Conservation (phyloP, 30 jellyfish, hydroid and myxozoan species). For the Hydractinia echinata region DNA sequence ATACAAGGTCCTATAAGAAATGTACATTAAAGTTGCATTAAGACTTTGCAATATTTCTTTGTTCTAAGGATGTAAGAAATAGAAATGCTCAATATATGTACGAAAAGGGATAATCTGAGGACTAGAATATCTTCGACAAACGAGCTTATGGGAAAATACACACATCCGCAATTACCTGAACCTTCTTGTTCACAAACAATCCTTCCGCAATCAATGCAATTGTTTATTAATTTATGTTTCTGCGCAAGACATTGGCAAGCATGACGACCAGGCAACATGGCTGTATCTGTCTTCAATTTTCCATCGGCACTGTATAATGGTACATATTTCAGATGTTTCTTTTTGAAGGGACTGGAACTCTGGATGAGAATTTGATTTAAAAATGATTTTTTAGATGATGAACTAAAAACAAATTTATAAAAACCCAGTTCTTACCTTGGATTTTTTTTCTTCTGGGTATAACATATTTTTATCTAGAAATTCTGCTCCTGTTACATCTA, state of each 20-base stretch:
- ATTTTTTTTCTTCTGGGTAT: neutral
- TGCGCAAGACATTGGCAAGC: conserved; percentile 92
- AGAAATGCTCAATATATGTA: too few species aligned
- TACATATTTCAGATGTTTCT: conserved; percentile 51
- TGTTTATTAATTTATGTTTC: conserved; percentile 76
- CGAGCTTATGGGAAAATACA: neutral
- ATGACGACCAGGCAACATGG: conserved; percentile 87
- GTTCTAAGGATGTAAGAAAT: too few species aligned
- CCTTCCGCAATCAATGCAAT: conserved; percentile 91
- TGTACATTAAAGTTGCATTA: neutral
- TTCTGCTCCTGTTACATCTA: conserved; percentile 10
- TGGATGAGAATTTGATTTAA: neutral
- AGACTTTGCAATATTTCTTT: too few species aligned
- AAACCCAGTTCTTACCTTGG: neutral
- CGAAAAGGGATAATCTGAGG: neutral
- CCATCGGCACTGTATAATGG: conserved; percentile 88
- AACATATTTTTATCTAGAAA: neutral
- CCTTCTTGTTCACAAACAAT: conserved; percentile 99
- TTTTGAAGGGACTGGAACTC: conserved; percentile 21
- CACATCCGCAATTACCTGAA: conserved; percentile 43
- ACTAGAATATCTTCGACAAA: neutral
- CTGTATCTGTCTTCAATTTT: conserved; percentile 51
- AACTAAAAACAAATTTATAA: neutral
- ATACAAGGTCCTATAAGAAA: conserved; percentile 72
- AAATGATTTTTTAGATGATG: neutral